Evolutionary conservation across 2,113 vertebrate genomes (phyloP), one percentile per base, ranked within the genome.

Genomic region (Eonycteris spelaea): DNA sequence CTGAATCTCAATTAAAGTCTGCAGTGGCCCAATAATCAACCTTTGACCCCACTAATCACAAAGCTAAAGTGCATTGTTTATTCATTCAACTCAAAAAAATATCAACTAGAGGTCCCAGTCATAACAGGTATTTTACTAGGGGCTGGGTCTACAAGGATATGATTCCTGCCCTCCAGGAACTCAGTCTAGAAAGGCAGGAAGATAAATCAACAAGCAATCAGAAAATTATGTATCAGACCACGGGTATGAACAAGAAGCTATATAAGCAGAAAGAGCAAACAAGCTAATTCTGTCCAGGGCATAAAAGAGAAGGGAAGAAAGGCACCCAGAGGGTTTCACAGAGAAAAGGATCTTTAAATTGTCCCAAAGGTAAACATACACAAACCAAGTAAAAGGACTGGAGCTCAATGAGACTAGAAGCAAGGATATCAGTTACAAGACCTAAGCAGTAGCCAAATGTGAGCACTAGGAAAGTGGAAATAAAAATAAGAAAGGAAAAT

Each of bases 61-160:
- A 22, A 38, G 35, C 45, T 92, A 61, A 78, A 94, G 35, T 43
- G 22, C 70, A 9, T 38, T 80, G 45, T 78, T 84, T 71, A 65
- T 59, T 95, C n/a, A 88, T 68, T 96, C 48, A 77, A 91, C 24
- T 91, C 55, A 93, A 35, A 48, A 48, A 93, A 84, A n/a, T 86
- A 83, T 19, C 45, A 71, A 51, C 82, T 78, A 75, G 82, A 75
- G 75, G 74, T 77, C 55, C 33, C 26, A 68, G 11, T 61, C 33
- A 80, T 33, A 63, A 70, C 95, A 68, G 2, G 61, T 80, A 91
- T 59, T 92, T 75, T 28, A 35, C 57, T 92, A 97, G 74, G 45
- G 79, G 40, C 7, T 84, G 21, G 35, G 24, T 51, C 51, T 74
- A 59, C 63, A 84, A 87, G 73, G 30, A 90, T 43, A 65, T 26